These are phyloP conservation scores for Pseudococcus viburni DNA, from an alignment of 2,888 invertebrate species.

Conservation along the genomic window DNA sequence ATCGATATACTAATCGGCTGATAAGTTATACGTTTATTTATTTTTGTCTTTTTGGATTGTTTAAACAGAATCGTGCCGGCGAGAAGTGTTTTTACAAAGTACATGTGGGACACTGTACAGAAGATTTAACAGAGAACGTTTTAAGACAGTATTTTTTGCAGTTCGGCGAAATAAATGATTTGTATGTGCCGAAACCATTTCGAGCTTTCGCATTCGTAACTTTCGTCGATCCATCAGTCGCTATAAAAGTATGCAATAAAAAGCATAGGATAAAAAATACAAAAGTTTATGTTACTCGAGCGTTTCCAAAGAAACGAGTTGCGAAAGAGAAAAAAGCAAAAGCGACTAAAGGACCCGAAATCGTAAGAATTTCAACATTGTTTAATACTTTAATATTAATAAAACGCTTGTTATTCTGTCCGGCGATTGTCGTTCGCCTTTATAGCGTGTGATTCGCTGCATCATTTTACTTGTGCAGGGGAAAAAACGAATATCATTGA, in stretches of 20 bases:
- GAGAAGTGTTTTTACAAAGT: conserved; percentile 82
- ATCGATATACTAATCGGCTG: too few species aligned
- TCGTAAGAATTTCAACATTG: too few species aligned
- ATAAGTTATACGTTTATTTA: too few species aligned
- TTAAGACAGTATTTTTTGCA: conserved; percentile 90
- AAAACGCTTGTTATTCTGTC: too few species aligned
- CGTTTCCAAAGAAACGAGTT: conserved; percentile 68
- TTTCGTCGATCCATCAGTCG: conserved; percentile 91
- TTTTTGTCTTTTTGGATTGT: conserved; percentile 53
- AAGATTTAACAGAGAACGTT: conserved; percentile 92
- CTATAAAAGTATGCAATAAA: conserved; percentile 90
- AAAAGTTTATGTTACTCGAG: conserved; percentile 68
- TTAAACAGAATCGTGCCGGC: conserved; percentile 64
- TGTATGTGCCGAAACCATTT: conserved; percentile 96
- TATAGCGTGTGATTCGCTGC: too few species aligned
- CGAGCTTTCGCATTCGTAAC: conserved; percentile 94
- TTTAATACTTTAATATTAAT: too few species aligned
- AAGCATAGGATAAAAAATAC: conserved; percentile 91
- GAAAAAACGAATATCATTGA: too few species aligned
- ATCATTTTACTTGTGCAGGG: too few species aligned
- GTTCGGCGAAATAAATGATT: conserved; percentile 94
- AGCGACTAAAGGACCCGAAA: too few species aligned
- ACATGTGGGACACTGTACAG: conserved; percentile 94
- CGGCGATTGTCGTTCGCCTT: too few species aligned
- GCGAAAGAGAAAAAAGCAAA: too few species aligned